phyloP scores from a whole-genome alignment of 2,797 vertebrate species.

The Notamacropus eugenii region DNA sequence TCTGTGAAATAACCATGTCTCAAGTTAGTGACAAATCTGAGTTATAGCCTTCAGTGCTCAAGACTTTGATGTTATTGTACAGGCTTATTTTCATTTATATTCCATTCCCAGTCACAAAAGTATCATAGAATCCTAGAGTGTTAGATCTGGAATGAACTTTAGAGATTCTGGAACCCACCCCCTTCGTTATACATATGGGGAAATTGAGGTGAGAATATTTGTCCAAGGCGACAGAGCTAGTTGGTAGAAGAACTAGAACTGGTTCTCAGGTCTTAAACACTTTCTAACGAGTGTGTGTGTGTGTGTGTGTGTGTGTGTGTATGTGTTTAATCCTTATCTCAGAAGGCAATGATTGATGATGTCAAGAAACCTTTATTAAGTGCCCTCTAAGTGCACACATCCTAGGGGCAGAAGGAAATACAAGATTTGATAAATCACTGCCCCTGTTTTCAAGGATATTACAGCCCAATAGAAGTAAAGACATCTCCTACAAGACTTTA shows the following conservation, averaged over 20 bases:
- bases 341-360: neutral
- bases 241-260: neutral
- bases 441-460: neutral
- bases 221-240: neutral
- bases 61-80: slow-evolving; percentile 41
- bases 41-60: neutral
- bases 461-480: neutral
- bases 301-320: neutral
- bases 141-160: neutral
- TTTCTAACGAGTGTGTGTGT: neutral
- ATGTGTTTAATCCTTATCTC: neutral
- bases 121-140: neutral
- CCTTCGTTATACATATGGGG: neutral
- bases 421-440: neutral
- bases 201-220: neutral
- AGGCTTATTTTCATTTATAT: slow-evolving; percentile 54
- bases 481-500: neutral
- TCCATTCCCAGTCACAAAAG: neutral
- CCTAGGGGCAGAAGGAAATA: neutral
- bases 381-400: neutral
- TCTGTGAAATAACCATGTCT: neutral
- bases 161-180: neutral
- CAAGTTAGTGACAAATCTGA: neutral
- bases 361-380: neutral
- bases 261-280: neutral